Conservation (phyloP, 2,888 invertebrate species). For the Melipona beecheii region DNA sequence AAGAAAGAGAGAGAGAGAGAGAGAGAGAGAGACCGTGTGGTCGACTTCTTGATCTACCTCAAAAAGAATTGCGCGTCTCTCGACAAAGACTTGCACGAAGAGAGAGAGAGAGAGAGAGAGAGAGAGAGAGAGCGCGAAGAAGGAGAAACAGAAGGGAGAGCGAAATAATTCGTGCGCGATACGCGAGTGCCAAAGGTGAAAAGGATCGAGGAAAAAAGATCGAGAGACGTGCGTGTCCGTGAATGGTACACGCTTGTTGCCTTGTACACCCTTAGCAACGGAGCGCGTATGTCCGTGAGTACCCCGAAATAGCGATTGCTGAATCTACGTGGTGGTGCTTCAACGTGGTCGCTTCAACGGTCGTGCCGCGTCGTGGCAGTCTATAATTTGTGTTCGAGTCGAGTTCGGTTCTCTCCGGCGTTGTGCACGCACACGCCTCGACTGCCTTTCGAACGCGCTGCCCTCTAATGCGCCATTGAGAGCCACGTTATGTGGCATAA, state of each 20-base stretch:
- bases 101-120: slow-evolving; percentile 20
- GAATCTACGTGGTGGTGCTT: slow-evolving; percentile 57
- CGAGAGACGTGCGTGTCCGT: slow-evolving; percentile 75
- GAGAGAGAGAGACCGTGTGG: slow-evolving; percentile 51
- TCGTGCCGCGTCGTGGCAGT: slow-evolving; percentile 77
- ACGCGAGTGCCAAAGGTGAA: slow-evolving; percentile 56
- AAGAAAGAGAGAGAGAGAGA: slow-evolving; percentile 33
- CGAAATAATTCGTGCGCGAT: slow-evolving; percentile 57
- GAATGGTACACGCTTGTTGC: slow-evolving; percentile 67
- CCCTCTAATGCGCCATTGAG: slow-evolving; percentile 78
- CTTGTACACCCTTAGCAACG: slow-evolving; percentile 51
- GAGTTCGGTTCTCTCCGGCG: slow-evolving; percentile 58
- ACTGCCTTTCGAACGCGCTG: slow-evolving; percentile 73
- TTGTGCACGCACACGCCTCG: slow-evolving; percentile 70
- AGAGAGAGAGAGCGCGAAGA: slow-evolving; percentile 11
- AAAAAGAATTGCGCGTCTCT: slow-evolving; percentile 73
- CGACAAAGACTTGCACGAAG: slow-evolving; percentile 60
- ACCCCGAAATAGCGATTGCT: slow-evolving; percentile 66
- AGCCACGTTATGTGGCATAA: slow-evolving; percentile 70
- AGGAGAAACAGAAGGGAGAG: neutral
- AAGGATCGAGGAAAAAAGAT: slow-evolving; percentile 69
- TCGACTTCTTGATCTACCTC: slow-evolving; percentile 81
- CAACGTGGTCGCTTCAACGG: slow-evolving; percentile 77
- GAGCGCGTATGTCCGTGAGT: slow-evolving; percentile 53
- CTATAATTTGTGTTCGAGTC: slow-evolving; percentile 82